Conservation (phyloP, 2,113 vertebrate species). For the Ramphastos sulfuratus region DNA sequence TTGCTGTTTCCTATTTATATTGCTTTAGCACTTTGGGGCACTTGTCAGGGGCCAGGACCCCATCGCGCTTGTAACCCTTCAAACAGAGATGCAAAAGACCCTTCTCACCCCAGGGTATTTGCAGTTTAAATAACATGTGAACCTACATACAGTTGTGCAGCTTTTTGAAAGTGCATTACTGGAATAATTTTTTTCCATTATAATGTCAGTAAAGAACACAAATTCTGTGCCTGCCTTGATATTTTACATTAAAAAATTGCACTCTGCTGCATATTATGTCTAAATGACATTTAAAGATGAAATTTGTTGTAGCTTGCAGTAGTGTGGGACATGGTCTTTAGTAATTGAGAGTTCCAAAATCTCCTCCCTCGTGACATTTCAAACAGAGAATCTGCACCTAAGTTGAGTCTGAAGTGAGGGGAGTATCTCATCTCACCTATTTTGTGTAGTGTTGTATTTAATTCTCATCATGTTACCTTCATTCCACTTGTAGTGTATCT, state of each 20-base stretch:
- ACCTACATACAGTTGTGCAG: not conserved
- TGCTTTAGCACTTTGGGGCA: constrained; percentile 35
- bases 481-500: not conserved
- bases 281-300: not conserved
- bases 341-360: not conserved
- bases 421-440: not conserved
- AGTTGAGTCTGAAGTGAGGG: not conserved
- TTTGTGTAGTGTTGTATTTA: not conserved
- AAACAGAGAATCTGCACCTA: not conserved
- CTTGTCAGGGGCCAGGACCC: not conserved
- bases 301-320: not conserved
- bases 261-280: not conserved
- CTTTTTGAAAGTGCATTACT: not conserved
- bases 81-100: not conserved
- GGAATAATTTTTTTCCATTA: not conserved
- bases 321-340: not conserved
- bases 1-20: constrained; percentile 56
- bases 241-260: not conserved
- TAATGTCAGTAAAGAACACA: not conserved
- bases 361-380: not conserved
- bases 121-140: not conserved
- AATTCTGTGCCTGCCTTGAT: not conserved
- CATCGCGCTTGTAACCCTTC: not conserved
- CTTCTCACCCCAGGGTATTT: not conserved
- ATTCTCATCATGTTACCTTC: not conserved